phyloP scores from a whole-genome alignment of 2,113 vertebrate species.

The Platichthys stellatus region DNA sequence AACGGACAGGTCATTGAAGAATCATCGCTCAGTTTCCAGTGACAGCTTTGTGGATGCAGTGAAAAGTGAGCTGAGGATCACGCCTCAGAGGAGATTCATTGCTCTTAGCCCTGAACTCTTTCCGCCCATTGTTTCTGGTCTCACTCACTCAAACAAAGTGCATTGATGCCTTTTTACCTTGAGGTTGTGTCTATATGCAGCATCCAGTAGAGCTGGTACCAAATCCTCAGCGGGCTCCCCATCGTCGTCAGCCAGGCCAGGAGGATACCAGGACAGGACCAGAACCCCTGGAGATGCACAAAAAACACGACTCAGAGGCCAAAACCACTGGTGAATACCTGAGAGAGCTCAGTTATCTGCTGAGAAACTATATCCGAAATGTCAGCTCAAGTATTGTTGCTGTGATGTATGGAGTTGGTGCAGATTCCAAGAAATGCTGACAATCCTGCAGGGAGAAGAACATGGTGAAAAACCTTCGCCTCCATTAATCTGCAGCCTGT shows the following conservation, averaged over 20 bases:
- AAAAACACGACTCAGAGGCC: not conserved
- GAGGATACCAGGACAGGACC: slow-evolving; percentile 92
- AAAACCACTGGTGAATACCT: not conserved
- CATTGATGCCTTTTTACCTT: slow-evolving; percentile 82
- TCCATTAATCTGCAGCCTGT: not conserved
- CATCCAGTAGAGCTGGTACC: slow-evolving; percentile 87
- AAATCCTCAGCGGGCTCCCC: slow-evolving; percentile 89
- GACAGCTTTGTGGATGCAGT: not conserved
- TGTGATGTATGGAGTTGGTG: slow-evolving; percentile 8
- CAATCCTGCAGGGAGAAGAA: not conserved
- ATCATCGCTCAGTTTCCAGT: not conserved
- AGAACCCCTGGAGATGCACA: slow-evolving; percentile 83
- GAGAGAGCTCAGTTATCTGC: not conserved
- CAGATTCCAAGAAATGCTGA: slow-evolving; percentile 15
- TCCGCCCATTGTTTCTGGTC: not conserved
- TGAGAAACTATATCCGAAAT: not conserved
- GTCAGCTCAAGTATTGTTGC: not conserved
- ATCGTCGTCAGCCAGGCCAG: slow-evolving; percentile 88
- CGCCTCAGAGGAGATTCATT: slow-evolving; percentile 4
- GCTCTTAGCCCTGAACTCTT: not conserved
- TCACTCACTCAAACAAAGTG: slow-evolving; percentile 16
- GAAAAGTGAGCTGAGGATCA: slow-evolving; percentile 9
- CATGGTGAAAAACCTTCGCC: not conserved
- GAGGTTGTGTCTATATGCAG: slow-evolving; percentile 88
- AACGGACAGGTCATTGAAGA: slow-evolving; percentile 4